Evolutionary conservation across 1,140 invertebrate species (phyloP).

Genomic region (Meloidogyne floridensis): DNA sequence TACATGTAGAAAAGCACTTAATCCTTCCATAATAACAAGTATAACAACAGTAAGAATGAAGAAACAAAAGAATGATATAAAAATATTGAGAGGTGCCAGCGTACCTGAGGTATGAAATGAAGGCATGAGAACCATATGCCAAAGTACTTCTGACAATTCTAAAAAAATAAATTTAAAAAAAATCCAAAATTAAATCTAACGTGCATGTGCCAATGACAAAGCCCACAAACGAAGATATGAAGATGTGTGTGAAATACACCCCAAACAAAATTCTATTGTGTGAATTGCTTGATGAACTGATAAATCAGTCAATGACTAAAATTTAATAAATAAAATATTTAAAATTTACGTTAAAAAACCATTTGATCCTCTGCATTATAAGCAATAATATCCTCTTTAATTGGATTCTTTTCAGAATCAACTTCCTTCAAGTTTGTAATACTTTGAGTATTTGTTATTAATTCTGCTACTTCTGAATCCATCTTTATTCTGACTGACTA

Average conservation of each 20-base stretch:
- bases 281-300: constrained; percentile 88
- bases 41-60: constrained; percentile 81
- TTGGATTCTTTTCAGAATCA: constrained; percentile 9
- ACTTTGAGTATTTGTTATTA: constrained; percentile 38
- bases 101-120: constrained; percentile 68
- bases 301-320: constrained; percentile 78
- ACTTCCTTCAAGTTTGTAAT: constrained; percentile 36
- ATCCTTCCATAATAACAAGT: constrained; percentile 91
- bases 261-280: constrained; percentile 93
- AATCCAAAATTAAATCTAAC: constrained; percentile 71
- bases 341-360: constrained; percentile 9
- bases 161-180: constrained; percentile 25
- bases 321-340: background rate
- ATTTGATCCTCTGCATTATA: constrained; percentile 35
- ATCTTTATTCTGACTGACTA: constrained; percentile 46
- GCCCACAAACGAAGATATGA: constrained; percentile 95
- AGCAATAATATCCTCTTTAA: background rate
- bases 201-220: constrained; percentile 87
- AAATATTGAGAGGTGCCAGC: constrained; percentile 73
- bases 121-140: constrained; percentile 69
- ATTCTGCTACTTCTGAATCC: constrained; percentile 48
- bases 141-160: constrained; percentile 68
- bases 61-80: constrained; percentile 81
- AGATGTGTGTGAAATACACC: constrained; percentile 91
- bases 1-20: constrained; percentile 95